Base-by-base conservation (phyloP, 1,140 invertebrate genomes). In the Panagrolaimus sp. region DNA sequence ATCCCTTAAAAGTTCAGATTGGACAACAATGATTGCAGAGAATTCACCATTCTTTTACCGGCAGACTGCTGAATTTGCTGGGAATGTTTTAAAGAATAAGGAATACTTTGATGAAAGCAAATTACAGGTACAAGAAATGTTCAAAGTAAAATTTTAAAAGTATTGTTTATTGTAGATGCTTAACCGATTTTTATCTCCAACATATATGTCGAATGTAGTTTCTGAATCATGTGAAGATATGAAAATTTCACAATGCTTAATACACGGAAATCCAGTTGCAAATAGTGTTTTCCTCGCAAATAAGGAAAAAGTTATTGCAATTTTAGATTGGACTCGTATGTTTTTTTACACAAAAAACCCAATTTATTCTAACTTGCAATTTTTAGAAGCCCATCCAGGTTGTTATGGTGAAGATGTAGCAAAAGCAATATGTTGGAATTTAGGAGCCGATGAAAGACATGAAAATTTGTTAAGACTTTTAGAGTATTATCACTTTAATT, bases 351-450 rank as follows among this genome's bases (percentile, higher is more conserved):
- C 26, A 68, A 7, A 9, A 43, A 10, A 1, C 7, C 28, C 2
- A 15, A 7, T 28, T 1, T 32, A 21, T 0, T 14, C 12, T 46
- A 3, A 28, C 52, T 15, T 17, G n/a, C 12, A 3, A 45, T 10
- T 67, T 81, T 45, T 46, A 81, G 79, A 81, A 64, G 69, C 74
- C 15, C 79, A 81, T 68, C 76, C 73, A 12, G 79, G 79, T 7
- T 81, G 79, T 52, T 83, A 78, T 44, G 79, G 72, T 5, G 79
- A 81, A 67, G 79, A 81, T 45, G 68, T 81, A 5, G 75, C 80
- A 12, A 81, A 81, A 65, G 74, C 73, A 12, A 81, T 81, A 48
- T 83, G 77, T 65, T 81, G 79, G 79, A 81, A 81, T 73, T 63
- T 81, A 43, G 65, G 66, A 43, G 47, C 71, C 17, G 74, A 77